These are phyloP conservation scores for Dufourea novaeangliae DNA, from an alignment of 1,140 invertebrate species.

Conservation along the genomic window DNA sequence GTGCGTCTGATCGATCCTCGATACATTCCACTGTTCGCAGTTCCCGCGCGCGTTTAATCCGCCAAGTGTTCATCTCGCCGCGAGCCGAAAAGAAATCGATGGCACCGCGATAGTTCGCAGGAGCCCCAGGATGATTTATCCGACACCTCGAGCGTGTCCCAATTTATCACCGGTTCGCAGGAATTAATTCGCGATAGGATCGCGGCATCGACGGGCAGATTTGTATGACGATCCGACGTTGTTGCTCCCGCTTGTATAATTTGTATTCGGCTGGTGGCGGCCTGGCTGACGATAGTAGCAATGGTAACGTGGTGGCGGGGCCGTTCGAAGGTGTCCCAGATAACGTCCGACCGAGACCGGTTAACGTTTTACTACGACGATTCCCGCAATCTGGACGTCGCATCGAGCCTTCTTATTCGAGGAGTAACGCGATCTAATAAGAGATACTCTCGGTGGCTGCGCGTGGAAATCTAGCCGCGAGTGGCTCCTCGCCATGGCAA, in stretches of 20 bases:
- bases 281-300: slow-evolving; percentile 20
- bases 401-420: slow-evolving; percentile 24
- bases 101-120: slow-evolving; percentile 3
- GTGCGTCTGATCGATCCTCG: no score
- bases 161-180: slow-evolving; percentile 53
- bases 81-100: slow-evolving; percentile 34
- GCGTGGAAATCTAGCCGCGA: not conserved
- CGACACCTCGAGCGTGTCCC: slow-evolving; percentile 26
- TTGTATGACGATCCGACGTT: slow-evolving; percentile 51
- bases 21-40: no score
- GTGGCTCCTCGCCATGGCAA: not conserved
- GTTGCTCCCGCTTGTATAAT: slow-evolving; percentile 35
- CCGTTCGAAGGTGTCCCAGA: slow-evolving; percentile 31
- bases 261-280: slow-evolving; percentile 27
- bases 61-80: not conserved
- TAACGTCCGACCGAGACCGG: slow-evolving; percentile 5
- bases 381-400: slow-evolving; percentile 20
- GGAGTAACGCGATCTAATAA: not conserved
- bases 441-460: not conserved
- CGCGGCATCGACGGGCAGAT: slow-evolving; percentile 60
- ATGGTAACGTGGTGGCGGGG: slow-evolving; percentile 1
- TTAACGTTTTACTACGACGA: slow-evolving; percentile 19
- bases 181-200: slow-evolving; percentile 65
- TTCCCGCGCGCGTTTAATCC: no score
- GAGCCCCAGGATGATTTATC: slow-evolving; percentile 52